Percentiles rank a stretch among this genome's conserved stretches.
These are phyloP conservation scores for Leucoraja erinaceus DNA, from an alignment of 2,113 vertebrate genomes.

Conservation along the genomic window DNA sequence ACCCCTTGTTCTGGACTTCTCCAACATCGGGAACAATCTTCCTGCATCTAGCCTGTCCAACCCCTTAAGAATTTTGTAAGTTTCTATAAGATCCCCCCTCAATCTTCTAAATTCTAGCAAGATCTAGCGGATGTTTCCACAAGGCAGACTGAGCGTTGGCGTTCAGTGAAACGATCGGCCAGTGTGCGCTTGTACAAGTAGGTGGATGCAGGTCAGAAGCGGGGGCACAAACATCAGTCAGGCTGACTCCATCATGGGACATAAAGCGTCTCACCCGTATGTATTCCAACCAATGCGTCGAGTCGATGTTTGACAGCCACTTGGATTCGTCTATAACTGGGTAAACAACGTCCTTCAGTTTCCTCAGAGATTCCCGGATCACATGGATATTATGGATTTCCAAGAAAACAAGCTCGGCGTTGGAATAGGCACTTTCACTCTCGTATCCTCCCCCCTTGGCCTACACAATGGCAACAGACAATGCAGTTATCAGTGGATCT, in stretches of 20 bases:
- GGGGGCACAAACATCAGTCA: neutral
- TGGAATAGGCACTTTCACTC: slow-evolving; percentile 81
- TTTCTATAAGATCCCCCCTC: no score
- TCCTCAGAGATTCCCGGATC: slow-evolving; percentile 89
- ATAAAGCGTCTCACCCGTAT: slow-evolving; percentile 67
- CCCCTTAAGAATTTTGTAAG: no score
- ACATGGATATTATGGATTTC: slow-evolving; percentile 97
- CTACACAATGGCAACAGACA: slow-evolving; percentile 53
- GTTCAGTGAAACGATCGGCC: no score
- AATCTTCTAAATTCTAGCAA: no score
- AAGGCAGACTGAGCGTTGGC: no score
- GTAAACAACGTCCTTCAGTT: slow-evolving; percentile 86
- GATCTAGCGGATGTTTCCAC: no score
- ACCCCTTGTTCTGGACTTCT: no score
- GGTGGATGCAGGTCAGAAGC: neutral
- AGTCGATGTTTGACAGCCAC: slow-evolving; percentile 83
- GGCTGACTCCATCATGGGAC: neutral
- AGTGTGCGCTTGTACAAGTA: no score
- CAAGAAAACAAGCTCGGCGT: slow-evolving; percentile 80
- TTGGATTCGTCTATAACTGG: slow-evolving; percentile 79
- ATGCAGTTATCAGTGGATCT: neutral
- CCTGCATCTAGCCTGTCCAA: no score
- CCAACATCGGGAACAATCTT: no score
- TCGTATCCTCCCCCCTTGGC: slow-evolving; percentile 91
- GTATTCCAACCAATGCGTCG: slow-evolving; percentile 91